phyloP scores from a whole-genome alignment of 2,888 invertebrate genomes.

The Patella depressa region DNA sequence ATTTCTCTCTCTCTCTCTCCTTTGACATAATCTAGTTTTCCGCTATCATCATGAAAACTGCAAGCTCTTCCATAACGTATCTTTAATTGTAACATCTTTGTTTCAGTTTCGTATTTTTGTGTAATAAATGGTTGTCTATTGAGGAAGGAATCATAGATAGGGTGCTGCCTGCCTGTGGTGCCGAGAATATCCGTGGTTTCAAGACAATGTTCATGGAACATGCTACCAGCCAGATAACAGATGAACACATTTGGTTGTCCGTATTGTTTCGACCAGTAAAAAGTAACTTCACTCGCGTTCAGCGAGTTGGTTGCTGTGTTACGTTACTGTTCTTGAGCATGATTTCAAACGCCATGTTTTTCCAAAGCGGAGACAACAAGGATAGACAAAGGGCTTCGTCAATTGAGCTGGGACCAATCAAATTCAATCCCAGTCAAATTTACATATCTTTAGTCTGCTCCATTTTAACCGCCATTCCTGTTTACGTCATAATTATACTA shows the following conservation, averaged over 20 bases:
- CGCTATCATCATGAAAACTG: too few relatives aligned
- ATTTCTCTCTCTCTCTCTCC: too few relatives aligned
- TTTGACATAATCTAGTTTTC: too few relatives aligned
- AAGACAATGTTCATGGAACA: conserved; percentile 45
- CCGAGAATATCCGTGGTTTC: conserved; percentile 45
- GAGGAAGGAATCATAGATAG: conserved; percentile 44
- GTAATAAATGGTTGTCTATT: conserved; percentile 45
- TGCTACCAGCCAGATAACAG: conserved; percentile 45
- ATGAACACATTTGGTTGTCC: conserved; percentile 50
- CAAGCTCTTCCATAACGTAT: too few relatives aligned
- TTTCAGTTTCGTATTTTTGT: conserved; percentile 44
- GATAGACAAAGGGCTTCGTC: conserved; percentile 34
- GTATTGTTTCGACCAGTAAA: conserved; percentile 45
- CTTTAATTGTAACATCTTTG: background rate
- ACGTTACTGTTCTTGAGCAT: conserved; percentile 47
- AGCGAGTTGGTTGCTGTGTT: conserved; percentile 44
- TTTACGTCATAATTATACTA: conserved; percentile 39
- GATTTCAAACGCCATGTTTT: conserved; percentile 52
- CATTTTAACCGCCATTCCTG: conserved; percentile 43
- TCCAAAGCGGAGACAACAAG: conserved; percentile 37
- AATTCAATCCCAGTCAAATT: conserved; percentile 42
- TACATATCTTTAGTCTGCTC: conserved; percentile 45
- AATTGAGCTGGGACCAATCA: conserved; percentile 44
- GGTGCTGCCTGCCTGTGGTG: conserved; percentile 43
- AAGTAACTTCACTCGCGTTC: conserved; percentile 46